Evolutionary conservation across 2,113 vertebrate species (phyloP).

Genomic region (Pandion haliaetus): DNA sequence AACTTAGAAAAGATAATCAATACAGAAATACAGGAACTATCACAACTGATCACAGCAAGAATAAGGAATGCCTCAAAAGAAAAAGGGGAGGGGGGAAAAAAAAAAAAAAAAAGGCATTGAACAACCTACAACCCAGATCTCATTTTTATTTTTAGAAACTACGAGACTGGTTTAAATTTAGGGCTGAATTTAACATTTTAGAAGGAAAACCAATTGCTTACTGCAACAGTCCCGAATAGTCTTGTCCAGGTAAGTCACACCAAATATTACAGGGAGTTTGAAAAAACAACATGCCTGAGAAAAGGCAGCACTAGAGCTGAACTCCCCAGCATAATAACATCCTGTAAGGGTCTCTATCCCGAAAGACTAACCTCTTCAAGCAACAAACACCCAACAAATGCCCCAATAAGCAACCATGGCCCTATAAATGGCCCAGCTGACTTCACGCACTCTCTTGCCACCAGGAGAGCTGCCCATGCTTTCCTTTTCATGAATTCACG

Average conservation of each 20-base stretch:
- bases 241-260: background rate
- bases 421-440: background rate
- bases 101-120: accelerated
- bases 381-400: background rate
- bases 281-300: background rate
- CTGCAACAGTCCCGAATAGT: background rate
- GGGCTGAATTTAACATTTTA: background rate
- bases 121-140: background rate
- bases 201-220: background rate
- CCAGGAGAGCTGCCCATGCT: accelerated
- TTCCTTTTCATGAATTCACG: background rate
- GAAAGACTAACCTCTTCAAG: background rate
- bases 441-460: background rate
- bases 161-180: background rate
- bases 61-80: background rate
- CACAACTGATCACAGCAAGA: accelerated
- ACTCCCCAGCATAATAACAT: background rate
- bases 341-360: background rate
- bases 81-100: background rate
- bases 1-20: background rate
- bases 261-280: background rate
- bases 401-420: background rate
- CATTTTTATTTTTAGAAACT: background rate
- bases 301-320: background rate
- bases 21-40: background rate